Evolutionary conservation across 2,797 vertebrate species (phyloP).

Genomic region (Xenops minutus): DNA sequence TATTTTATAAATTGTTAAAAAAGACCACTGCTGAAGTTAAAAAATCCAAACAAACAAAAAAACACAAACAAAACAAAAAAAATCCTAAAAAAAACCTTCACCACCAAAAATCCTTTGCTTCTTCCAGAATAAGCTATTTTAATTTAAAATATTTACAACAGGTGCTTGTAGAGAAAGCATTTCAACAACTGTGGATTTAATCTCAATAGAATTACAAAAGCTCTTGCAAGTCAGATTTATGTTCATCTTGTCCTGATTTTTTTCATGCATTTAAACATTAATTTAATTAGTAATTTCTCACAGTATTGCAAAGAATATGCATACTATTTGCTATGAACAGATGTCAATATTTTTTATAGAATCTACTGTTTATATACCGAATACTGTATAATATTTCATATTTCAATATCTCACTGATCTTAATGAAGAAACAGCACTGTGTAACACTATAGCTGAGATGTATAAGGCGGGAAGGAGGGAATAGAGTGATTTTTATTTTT

Average conservation of each 20-base stretch:
- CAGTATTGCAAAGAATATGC: neutral
- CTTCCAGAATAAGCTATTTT: neutral
- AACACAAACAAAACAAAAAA: too few relatives aligned
- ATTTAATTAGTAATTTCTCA: neutral
- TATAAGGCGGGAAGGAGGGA: neutral
- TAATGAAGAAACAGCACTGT: neutral
- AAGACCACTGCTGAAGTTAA: neutral
- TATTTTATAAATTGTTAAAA: neutral
- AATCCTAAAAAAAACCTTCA: rapidly evolving
- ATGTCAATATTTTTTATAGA: neutral
- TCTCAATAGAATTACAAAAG: neutral
- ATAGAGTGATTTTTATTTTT: neutral
- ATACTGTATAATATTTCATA: neutral
- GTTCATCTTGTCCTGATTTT: neutral
- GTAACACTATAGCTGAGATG: neutral
- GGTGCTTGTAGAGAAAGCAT: neutral
- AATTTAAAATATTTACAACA: neutral
- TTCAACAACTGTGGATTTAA: neutral
- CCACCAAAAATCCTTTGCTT: neutral
- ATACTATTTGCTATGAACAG: neutral
- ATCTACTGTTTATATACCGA: neutral
- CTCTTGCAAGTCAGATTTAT: neutral
- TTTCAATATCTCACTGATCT: neutral
- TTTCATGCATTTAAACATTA: neutral
- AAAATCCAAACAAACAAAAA: neutral